Base-by-base conservation (phyloP, 2,113 vertebrate genomes). In the Sinocyclocheilus anshuiensis region DNA sequence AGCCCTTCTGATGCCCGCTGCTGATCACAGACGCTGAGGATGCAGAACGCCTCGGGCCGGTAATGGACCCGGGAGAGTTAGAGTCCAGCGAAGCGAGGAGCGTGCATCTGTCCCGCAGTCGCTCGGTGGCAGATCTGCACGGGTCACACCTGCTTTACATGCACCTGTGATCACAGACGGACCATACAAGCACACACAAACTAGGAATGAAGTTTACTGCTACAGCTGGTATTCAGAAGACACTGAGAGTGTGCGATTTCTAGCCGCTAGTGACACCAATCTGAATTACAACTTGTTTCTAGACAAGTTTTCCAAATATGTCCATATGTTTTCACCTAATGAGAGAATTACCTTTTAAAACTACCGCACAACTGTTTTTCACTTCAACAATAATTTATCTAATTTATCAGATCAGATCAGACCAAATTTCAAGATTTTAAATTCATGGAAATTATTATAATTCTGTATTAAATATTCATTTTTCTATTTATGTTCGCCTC, bases 31-130 rank as follows among this genome's bases (percentile, higher is more conserved):
- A 63, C 11, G 20, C 59, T 48, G 18, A 86, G 63, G 65, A 80
- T 80, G 48, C 76, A 42, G 84, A 80, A 81, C 6, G 57, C 59
- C 1, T n/a, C 2, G 8, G 61, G 45, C 20, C 39, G 15, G 16
- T 74, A 4, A 72, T n/a, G 22, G 81, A 59, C 1, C 13, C 59
- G 5, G 15, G 22, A 59, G 61, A 50, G 42, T 74, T 57, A 45
- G 26, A 59, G 55, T 50, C 13, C 84, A 85, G 26, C 57, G 76
- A 53, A 79, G 84, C 48, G 50, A 55, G 61, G 42, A 57, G 57
- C 18, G n/a, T 65, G 57, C 84, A 85, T 42, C 75, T 85, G 84
- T 48, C 83, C 29, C n/a, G 2, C 39, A 65, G 67, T 29, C 33
- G 29, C 29, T 71, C 15, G 29, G 67, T 69, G 61, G 67, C 67